Conservation (phyloP, 2,888 invertebrate genomes). For the Cantharis flavilabris region DNA sequence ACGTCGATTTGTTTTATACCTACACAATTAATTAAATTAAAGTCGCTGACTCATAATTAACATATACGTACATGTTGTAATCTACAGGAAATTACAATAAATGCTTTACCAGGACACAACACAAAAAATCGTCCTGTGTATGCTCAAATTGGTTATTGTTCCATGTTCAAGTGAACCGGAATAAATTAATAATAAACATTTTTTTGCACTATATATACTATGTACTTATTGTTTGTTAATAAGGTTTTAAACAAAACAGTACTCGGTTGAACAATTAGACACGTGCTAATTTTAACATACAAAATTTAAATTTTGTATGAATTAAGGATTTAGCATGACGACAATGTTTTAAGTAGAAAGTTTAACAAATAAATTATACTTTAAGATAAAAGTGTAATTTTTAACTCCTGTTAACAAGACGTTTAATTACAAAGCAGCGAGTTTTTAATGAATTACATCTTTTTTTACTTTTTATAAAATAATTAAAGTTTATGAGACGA, state of each 20-base stretch:
- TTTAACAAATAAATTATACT: not conserved
- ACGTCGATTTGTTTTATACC: not conserved
- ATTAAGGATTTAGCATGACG: not conserved
- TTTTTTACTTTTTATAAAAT: not conserved
- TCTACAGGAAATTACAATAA: not conserved
- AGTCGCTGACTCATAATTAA: not conserved
- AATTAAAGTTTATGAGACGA: not conserved
- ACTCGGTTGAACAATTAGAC: not conserved
- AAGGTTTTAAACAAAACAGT: not conserved
- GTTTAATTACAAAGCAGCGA: not conserved
- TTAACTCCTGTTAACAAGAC: not conserved
- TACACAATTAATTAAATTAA: not conserved
- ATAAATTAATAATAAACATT: not conserved
- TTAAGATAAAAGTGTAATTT: not conserved
- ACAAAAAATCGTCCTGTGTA: not conserved
- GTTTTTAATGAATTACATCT: not conserved
- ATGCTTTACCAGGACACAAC: not conserved
- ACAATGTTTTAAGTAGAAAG: not conserved
- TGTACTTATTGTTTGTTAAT: not conserved
- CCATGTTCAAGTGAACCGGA: not conserved
- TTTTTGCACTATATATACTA: not conserved
- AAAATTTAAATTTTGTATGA: not conserved
- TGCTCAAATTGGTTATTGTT: not conserved
- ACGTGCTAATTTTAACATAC: not conserved
- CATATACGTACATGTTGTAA: not conserved